Base-by-base conservation (phyloP, 2,113 vertebrate species). In the Sturnus vulgaris region DNA sequence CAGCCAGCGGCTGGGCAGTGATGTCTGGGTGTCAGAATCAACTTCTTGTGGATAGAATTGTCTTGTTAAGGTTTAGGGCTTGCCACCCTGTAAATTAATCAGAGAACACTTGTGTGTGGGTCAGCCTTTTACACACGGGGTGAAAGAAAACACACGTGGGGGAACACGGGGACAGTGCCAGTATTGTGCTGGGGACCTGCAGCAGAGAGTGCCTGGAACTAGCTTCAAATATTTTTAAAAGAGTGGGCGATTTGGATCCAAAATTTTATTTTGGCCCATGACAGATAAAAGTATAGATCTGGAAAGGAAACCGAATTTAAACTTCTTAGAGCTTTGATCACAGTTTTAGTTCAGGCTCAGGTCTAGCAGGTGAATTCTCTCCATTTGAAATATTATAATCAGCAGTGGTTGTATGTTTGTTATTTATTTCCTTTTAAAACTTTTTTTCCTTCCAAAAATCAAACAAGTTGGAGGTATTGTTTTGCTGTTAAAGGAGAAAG, bases 101-200 rank as follows among this genome's bases (percentile, higher is more conserved):
- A 46, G 46, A 60, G 39, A 68, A n/a, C 0, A 0, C 33, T 44
- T 39, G 10, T 52, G 10, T 44, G 15, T 81, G 15, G 7, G 39
- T 46, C 0, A 0, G 7, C 7, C 12, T 46, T 42, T 40, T n/a
- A 49, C 24, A 31, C 15, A 4, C 23, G 21, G 23, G 1, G 3
- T 39, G 39, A 46, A 65, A 37, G 37, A 39, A 8, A n/a, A 16
- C 7, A n/a, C 14, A 28, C 21, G 11, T 7, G 4, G 6, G 3
- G 7, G 17, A 15, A 11, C 59, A 37, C 9, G 8, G 11, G 8
- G 14, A 31, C 24, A 22, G 11, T 47, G 30, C 8, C 20, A 12
- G 4, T 35, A 25, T 11, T 28, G 14, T 33, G 5, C 55, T 23
- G 17, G 40, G 9, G 24, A 35, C 10, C 30, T 53, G 47, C 10